Percentiles rank a stretch among this genome's conserved stretches.
These are phyloP conservation scores for Scytalopus superciliaris DNA, from an alignment of 2,113 vertebrate species.

Conservation along the genomic window DNA sequence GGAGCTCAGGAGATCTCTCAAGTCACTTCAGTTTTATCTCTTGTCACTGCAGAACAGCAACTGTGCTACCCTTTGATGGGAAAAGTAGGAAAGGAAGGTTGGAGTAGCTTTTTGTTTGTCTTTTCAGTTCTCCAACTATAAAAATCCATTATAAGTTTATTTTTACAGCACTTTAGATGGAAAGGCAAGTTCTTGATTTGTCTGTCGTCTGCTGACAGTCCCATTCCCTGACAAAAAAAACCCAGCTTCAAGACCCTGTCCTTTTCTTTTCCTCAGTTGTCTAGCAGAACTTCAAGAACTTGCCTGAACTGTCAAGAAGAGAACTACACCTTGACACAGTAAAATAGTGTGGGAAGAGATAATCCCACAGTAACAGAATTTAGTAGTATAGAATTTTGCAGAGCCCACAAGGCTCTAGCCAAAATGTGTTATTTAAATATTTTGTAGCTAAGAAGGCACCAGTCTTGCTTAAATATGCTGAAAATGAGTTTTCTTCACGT, in stretches of 20 bases:
- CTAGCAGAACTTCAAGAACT: background rate
- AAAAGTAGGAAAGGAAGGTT: background rate
- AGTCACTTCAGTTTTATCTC: slow-evolving; percentile 42
- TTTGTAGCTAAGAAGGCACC: background rate
- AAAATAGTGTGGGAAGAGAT: background rate
- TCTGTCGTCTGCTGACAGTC: background rate
- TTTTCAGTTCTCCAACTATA: background rate
- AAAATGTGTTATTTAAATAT: background rate
- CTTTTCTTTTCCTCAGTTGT: background rate
- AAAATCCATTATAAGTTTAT: background rate
- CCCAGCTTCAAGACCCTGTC: background rate
- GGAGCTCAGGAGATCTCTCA: background rate
- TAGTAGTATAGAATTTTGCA: background rate
- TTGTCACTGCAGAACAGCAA: slow-evolving; percentile 3
- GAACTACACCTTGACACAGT: background rate
- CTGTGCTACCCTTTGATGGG: background rate
- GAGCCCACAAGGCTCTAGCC: background rate
- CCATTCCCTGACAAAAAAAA: background rate
- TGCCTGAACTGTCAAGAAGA: background rate
- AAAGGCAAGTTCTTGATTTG: background rate
- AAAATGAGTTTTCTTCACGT: background rate
- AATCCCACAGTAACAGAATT: background rate
- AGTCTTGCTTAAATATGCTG: background rate
- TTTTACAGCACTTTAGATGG: background rate
- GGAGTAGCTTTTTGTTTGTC: background rate